Evolutionary conservation across 2,797 vertebrate genomes (phyloP), one percentile per base, ranked within the genome.

Genomic region (Momotus momota): DNA sequence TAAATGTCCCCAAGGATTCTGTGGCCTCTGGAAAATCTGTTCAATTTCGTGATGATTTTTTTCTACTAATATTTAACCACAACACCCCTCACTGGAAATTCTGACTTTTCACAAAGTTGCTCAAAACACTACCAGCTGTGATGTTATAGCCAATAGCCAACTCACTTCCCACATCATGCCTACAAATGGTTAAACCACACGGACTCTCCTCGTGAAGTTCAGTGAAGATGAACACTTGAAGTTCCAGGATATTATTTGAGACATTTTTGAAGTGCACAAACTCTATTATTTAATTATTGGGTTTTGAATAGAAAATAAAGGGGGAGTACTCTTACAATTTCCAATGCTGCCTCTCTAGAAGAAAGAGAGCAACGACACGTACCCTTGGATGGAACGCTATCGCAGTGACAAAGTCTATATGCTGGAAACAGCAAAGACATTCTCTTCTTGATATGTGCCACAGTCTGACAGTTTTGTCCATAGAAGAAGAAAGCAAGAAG

Each of bases 361-460:
- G 41, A 54, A 31, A 40, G 49, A 41, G 14, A n/a, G 62, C 6
- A 54, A 41, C 46, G 89, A 97, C n/a, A 62, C 99, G 98, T 97
- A 99, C 99, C 97, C 99, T 98, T 90, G 99, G 99, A 96, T 99
- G 99, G 97, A 99, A 99, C 89, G 99, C 99, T 86, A 99, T 99
- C 77, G 99, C 99, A 82, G 99, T 99, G 94, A 99, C 99, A 93
- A 99, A 99, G 96, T 99, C 99, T 94, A 99, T 99, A 96, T 99
- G 99, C 97, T 99, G 99, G 97, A 99, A 99, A 97, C 99, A 99
- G 98, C 99, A 99, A 83, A 99, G 98, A 94, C 99, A 99, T 97
- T 99, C 99, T 98, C 99, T 98, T 98, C 99, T 98, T 96, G 99
- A 99, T 98, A 99, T 99, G 97, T 99, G 99, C 99, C 99, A 99